These are phyloP conservation scores for Xanthia togata DNA, from an alignment of 2,888 invertebrate genomes.

Conservation along the genomic window DNA sequence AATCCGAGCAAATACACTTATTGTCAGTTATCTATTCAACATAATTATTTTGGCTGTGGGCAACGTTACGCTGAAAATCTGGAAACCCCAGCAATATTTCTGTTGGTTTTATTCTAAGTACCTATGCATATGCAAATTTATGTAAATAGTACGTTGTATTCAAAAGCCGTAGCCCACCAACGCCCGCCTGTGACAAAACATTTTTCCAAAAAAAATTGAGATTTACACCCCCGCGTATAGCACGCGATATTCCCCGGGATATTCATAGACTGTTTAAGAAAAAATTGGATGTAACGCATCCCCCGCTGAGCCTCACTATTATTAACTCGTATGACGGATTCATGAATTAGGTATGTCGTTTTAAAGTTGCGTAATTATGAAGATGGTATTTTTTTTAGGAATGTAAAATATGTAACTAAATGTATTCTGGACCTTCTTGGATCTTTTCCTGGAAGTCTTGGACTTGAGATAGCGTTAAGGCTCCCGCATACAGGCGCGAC, in stretches of 20 bases:
- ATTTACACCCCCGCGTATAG: conserved; percentile 69
- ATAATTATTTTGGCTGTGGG: background rate
- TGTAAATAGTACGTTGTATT: conserved; percentile 62
- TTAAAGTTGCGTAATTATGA: conserved; percentile 31
- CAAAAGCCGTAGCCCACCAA: conserved; percentile 55
- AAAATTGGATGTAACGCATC: conserved; percentile 59
- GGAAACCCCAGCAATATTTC: too few species aligned
- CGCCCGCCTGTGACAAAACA: conserved; percentile 53
- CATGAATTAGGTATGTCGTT: conserved; percentile 32
- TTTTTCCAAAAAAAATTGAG: conserved; percentile 33
- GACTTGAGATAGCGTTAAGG: background rate
- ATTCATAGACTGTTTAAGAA: conserved; percentile 65
- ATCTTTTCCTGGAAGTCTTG: background rate
- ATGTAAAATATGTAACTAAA: too few species aligned
- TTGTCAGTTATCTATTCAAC: background rate
- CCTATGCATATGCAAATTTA: conserved; percentile 61
- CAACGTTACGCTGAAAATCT: too few species aligned
- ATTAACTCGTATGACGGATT: conserved; percentile 49
- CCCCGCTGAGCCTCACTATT: conserved; percentile 65
- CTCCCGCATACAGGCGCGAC: background rate
- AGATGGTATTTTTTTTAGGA: background rate
- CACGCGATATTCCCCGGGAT: conserved; percentile 64
- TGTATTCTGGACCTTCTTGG: background rate
- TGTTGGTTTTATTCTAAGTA: conserved; percentile 51
- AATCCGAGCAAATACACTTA: background rate